Percentiles rank a stretch among this genome's conserved stretches.
Evolutionary conservation across 1,140 invertebrate genomes (phyloP).

Genomic region (Halictus rubicundus): DNA sequence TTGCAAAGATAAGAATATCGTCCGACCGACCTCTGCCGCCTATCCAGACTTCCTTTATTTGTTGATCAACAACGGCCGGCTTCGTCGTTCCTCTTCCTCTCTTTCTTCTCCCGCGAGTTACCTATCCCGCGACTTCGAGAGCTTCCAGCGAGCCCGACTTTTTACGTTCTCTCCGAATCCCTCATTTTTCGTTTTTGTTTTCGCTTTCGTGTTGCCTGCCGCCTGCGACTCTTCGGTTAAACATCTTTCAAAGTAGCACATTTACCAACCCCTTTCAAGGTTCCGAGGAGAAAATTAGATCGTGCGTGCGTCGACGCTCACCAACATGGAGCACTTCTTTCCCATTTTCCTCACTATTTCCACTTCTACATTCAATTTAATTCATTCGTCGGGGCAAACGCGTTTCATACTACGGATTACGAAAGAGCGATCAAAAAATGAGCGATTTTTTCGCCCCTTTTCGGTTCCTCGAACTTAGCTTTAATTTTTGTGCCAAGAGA

Average conservation of each 20-base stretch:
- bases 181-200: not conserved
- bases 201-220: not conserved
- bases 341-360: too few relatives aligned
- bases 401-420: too few relatives aligned
- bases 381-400: too few relatives aligned
- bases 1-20: not conserved
- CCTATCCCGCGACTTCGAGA: not conserved
- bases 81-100: not conserved
- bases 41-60: constrained; percentile 2
- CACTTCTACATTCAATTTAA: too few relatives aligned
- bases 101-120: not conserved
- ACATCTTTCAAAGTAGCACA: not conserved
- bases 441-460: too few relatives aligned
- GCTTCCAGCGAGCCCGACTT: not conserved
- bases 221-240: not conserved
- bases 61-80: constrained; percentile 13
- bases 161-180: not conserved
- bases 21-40: not conserved
- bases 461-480: too few relatives aligned
- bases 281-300: not conserved
- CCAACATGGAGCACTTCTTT: too few relatives aligned
- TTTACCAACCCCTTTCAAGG: not conserved
- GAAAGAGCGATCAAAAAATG: too few relatives aligned
- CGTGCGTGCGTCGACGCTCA: not conserved
- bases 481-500: too few relatives aligned